Evolutionary conservation across 37 sponge, comb jelly and placozoan species (phyloP).

Genomic region (Trichoplax adhaerens): DNA sequence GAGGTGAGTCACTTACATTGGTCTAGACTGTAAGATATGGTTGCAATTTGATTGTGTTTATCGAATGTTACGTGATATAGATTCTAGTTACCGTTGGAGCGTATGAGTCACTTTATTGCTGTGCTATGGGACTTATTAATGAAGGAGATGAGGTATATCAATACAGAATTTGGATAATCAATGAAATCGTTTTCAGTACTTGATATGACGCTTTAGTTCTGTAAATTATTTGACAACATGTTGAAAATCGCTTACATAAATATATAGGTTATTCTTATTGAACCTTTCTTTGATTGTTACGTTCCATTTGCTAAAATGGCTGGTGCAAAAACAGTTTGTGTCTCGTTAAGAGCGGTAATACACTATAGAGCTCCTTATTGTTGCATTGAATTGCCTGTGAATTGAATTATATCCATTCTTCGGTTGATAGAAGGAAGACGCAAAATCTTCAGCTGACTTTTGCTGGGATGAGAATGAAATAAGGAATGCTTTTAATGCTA

Average conservation of each 20-base stretch:
- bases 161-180: background rate
- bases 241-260: no score
- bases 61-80: slow-evolving; percentile 10
- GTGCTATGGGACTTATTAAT: slow-evolving; percentile 53
- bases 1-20: slow-evolving; percentile 24
- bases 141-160: slow-evolving; percentile 84
- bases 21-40: background rate
- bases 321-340: slow-evolving; percentile 45
- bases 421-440: no score
- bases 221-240: background rate
- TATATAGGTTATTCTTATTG: slow-evolving; percentile 73
- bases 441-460: no score
- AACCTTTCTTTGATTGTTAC: slow-evolving; percentile 96
- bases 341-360: slow-evolving; percentile 61
- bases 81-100: slow-evolving; percentile 56
- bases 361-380: no score
- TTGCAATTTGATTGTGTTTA: slow-evolving; percentile 1
- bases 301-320: slow-evolving; percentile 48
- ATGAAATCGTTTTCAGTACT: background rate
- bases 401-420: no score
- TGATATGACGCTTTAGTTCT: background rate
- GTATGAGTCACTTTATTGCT: slow-evolving; percentile 48
- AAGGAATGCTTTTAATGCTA: slow-evolving; percentile 51
- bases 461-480: slow-evolving; percentile 49
- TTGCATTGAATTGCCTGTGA: no score